Evolutionary conservation across 2,797 vertebrate species (phyloP).

Genomic region (Galagoides demidoff): DNA sequence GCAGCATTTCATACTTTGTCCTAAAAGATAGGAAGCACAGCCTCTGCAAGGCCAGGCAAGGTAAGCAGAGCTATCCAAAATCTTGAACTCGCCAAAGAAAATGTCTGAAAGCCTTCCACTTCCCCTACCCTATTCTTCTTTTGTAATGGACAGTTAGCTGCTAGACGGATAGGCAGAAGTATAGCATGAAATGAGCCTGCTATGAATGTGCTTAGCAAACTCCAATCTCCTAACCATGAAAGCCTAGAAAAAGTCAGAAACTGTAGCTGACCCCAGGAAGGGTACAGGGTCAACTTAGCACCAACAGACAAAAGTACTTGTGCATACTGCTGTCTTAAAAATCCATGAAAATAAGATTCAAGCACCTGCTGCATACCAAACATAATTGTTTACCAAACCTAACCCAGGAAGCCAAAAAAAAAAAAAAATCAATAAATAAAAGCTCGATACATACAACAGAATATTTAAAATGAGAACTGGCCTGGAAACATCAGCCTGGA

Average conservation of each 20-base stretch:
- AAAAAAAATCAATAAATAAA: neutral
- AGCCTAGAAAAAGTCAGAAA: neutral
- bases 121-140: neutral
- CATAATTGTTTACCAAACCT: slow-evolving; percentile 7
- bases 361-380: neutral
- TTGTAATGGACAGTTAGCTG: neutral
- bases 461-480: neutral
- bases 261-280: neutral
- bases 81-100: slow-evolving; percentile 23
- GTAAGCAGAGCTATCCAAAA: neutral
- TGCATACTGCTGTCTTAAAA: neutral
- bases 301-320: neutral
- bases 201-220: neutral
- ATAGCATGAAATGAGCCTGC: neutral
- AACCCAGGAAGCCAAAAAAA: slow-evolving; percentile 21
- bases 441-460: neutral
- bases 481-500: neutral
- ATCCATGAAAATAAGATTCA: slow-evolving; percentile 28
- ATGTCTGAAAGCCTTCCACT: neutral
- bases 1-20: neutral
- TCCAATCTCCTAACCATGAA: neutral
- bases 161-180: neutral
- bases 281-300: neutral
- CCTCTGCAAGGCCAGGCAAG: neutral
- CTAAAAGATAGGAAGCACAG: slow-evolving; percentile 35